phyloP scores from a whole-genome alignment of 2,888 invertebrate species.

The Chaetoderma sp. region DNA sequence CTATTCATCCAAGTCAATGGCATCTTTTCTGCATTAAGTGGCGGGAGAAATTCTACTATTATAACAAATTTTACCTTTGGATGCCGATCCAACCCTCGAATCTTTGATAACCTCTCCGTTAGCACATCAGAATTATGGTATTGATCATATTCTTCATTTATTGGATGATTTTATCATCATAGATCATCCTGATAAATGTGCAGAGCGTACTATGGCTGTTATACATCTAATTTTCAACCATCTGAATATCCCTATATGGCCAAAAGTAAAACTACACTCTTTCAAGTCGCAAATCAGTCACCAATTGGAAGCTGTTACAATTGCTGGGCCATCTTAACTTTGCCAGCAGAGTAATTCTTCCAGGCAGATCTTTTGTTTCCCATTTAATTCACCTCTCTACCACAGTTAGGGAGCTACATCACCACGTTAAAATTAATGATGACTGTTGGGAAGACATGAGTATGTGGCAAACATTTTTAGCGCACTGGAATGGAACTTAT shows the following conservation, averaged over 20 bases:
- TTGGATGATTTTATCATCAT: conserved; percentile 25
- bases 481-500: too few relatives aligned
- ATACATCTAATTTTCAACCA: conserved; percentile 3
- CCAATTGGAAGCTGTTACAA: conserved; percentile 26
- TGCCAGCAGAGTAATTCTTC: too few relatives aligned
- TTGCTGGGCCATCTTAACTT: too few relatives aligned
- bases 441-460: too few relatives aligned
- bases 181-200: conserved; percentile 16
- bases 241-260: conserved; percentile 23
- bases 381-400: conserved; percentile 21
- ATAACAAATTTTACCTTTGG: conserved; percentile 20
- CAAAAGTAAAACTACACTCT: conserved; percentile 20
- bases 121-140: too few relatives aligned
- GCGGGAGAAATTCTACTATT: too few relatives aligned
- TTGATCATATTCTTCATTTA: too few relatives aligned
- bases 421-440: conserved; percentile 21
- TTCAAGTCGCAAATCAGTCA: conserved; percentile 20
- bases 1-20: not conserved
- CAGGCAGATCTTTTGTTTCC: conserved; percentile 28
- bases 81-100: conserved; percentile 4
- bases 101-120: conserved; percentile 13
- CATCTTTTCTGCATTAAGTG: not conserved
- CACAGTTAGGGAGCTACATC: conserved; percentile 11
- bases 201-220: too few relatives aligned
- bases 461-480: too few relatives aligned